A percentile compares a stretch with the other conserved stretches of the same genome.
phyloP scores from a whole-genome alignment of 2,888 invertebrate species.

The Clunio marinus region DNA sequence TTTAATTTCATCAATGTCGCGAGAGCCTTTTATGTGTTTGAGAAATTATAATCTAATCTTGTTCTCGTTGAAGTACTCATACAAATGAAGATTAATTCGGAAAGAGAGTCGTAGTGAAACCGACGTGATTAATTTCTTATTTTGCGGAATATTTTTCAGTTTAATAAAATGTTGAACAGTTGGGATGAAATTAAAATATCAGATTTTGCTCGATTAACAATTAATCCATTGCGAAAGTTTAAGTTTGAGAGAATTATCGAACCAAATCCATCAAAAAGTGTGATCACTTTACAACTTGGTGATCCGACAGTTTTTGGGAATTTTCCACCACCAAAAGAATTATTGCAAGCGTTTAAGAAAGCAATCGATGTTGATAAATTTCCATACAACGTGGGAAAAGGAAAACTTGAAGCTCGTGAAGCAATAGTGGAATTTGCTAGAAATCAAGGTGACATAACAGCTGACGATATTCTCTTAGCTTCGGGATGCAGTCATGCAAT shows the following conservation, averaged over 20 bases:
- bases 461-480: constrained; percentile 82
- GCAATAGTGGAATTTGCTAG: constrained; percentile 85
- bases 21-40: no score
- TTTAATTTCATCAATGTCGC: no score
- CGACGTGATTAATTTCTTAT: no score
- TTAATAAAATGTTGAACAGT: background rate
- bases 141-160: no score
- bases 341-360: constrained; percentile 69
- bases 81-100: no score
- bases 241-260: constrained; percentile 86
- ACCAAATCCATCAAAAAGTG: constrained; percentile 73
- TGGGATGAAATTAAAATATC: constrained; percentile 60
- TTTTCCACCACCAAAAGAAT: constrained; percentile 40
- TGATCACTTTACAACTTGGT: constrained; percentile 55
- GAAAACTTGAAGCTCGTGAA: constrained; percentile 68
- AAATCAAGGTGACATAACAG: constrained; percentile 55
- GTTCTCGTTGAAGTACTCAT: no score
- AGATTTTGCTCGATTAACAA: constrained; percentile 72
- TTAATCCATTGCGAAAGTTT: constrained; percentile 89
- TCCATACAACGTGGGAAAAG: constrained; percentile 85
- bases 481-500: constrained; percentile 95
- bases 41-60: no score
- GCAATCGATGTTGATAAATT: constrained; percentile 65
- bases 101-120: no score
- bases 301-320: constrained; percentile 96